A percentile compares a stretch with the other conserved stretches of the same genome.
These are phyloP conservation scores for Celastrina argiolus DNA, from an alignment of 2,888 invertebrate species.

Conservation along the genomic window DNA sequence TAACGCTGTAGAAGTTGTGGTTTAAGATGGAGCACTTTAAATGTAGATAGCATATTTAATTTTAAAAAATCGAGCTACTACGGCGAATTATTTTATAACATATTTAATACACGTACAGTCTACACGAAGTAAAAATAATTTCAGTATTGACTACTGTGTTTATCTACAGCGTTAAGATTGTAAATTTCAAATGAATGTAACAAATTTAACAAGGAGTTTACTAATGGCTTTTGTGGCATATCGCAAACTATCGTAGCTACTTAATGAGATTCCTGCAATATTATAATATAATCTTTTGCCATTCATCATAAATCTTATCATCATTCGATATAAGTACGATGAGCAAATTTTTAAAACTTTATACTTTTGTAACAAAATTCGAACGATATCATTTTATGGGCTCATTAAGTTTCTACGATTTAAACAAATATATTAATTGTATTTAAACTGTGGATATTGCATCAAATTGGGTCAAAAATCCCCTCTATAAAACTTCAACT, in stretches of 20 bases:
- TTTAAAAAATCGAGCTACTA: not conserved
- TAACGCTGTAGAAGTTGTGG: not conserved
- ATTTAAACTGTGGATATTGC: too few relatives aligned
- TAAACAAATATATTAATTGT: not conserved
- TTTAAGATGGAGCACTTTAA: not conserved
- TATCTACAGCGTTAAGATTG: not conserved
- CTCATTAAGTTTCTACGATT: constrained; percentile 19
- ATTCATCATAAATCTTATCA: not conserved
- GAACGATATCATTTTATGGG: not conserved
- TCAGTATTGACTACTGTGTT: not conserved
- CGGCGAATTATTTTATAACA: not conserved
- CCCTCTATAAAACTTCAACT: not conserved
- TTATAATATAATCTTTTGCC: not conserved
- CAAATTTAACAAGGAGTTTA: constrained; percentile 1
- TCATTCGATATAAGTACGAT: not conserved
- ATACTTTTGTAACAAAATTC: constrained; percentile 15
- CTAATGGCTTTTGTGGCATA: constrained; percentile 16
- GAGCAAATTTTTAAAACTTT: not conserved
- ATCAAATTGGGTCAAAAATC: too few relatives aligned
- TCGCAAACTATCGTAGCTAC: not conserved
- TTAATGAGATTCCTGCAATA: constrained; percentile 8
- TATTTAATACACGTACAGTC: not conserved
- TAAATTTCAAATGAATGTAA: not conserved
- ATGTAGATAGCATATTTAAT: not conserved
- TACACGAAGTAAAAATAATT: not conserved